phyloP scores from a whole-genome alignment of 2,888 invertebrate species.

The Buathra laborator region DNA sequence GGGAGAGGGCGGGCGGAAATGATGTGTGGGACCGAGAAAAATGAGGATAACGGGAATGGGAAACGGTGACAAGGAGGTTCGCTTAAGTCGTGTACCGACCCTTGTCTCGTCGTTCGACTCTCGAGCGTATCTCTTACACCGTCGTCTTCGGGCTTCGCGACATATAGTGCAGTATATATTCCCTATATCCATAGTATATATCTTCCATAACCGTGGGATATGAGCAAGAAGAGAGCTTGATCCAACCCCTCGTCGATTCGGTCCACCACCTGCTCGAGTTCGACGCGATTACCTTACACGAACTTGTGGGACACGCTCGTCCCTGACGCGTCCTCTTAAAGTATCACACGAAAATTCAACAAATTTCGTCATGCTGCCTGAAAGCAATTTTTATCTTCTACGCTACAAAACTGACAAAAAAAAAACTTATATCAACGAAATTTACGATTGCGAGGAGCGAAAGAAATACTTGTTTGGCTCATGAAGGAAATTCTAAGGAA shows the following conservation, averaged over 20 bases:
- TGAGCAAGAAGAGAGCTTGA: constrained; percentile 18
- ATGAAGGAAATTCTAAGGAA: neutral
- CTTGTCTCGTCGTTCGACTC: constrained; percentile 47
- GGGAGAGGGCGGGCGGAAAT: too few relatives aligned
- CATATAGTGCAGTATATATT: constrained; percentile 4
- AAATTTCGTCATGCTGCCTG: neutral
- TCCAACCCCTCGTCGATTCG: constrained; percentile 26
- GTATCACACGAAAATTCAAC: constrained; percentile 25
- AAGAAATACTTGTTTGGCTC: too few relatives aligned
- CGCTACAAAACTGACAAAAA: too few relatives aligned
- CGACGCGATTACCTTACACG: constrained; percentile 8
- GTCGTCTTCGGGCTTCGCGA: constrained; percentile 11
- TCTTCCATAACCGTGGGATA: constrained; percentile 30
- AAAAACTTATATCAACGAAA: too few relatives aligned
- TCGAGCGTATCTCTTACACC: constrained; percentile 15
- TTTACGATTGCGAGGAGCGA: too few relatives aligned
- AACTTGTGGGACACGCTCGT: constrained; percentile 14
- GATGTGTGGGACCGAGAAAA: neutral
- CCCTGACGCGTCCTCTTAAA: neutral
- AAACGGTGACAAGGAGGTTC: constrained; percentile 46
- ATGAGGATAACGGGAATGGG: constrained; percentile 7
- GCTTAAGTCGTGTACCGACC: constrained; percentile 45
- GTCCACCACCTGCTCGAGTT: constrained; percentile 22
- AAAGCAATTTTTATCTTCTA: too few relatives aligned
- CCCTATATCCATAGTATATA: neutral